A percentile compares a stretch with the other conserved stretches of the same genome.
Evolutionary conservation across 2,888 invertebrate genomes (phyloP).

Genomic region (Leptodirus hochenwartii): DNA sequence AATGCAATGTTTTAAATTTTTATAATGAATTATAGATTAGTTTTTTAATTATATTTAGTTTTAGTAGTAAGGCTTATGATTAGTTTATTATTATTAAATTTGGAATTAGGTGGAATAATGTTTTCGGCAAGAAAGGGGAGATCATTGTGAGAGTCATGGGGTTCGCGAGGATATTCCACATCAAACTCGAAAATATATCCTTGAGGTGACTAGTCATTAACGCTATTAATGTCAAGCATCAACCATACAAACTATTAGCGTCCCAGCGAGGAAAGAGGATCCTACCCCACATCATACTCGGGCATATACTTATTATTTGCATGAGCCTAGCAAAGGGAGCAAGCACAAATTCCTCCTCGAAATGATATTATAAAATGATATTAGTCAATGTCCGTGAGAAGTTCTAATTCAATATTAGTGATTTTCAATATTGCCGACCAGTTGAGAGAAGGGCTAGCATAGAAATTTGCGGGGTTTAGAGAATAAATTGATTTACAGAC

Average conservation of each 20-base stretch:
- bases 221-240: conserved; percentile 1
- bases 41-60: conserved; percentile 7
- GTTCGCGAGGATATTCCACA: conserved; percentile 8
- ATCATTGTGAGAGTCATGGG: conserved; percentile 5
- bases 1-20: conserved; percentile 18
- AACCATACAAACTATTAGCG: conserved; percentile 13
- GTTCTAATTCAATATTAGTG: conserved; percentile 16
- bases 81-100: conserved; percentile 4
- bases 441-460: conserved; percentile 1
- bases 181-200: conserved; percentile 20
- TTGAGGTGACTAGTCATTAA: conserved; percentile 4
- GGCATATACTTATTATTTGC: conserved; percentile 19
- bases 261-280: conserved; percentile 14
- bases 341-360: conserved; percentile 18
- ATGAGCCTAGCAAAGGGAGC: conserved; percentile 14
- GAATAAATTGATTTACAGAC: conserved; percentile 1
- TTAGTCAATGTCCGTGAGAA: conserved; percentile 18
- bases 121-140: conserved; percentile 4
- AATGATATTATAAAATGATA: conserved; percentile 16
- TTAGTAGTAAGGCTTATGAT: conserved; percentile 6
- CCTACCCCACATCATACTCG: conserved; percentile 13
- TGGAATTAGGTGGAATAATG: conserved; percentile 4
- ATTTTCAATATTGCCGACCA: conserved; percentile 14
- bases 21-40: conserved; percentile 12
- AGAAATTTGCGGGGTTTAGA: conserved; percentile 3